Base-by-base conservation (phyloP, 2,113 vertebrate genomes). In the Elephas maximus region DNA sequence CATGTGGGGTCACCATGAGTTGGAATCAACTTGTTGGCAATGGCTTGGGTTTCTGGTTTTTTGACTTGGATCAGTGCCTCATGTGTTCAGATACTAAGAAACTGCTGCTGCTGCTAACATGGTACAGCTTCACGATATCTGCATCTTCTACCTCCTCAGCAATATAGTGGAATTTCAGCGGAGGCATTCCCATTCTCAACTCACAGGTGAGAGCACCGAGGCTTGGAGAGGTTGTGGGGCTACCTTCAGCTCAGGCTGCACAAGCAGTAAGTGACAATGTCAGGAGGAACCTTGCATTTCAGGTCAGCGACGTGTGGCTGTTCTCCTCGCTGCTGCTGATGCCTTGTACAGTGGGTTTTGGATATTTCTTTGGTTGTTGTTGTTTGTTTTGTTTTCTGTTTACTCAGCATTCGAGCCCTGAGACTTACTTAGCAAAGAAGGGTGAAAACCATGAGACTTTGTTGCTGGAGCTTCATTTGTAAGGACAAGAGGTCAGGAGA, bases 241-340 rank as follows among this genome's bases (percentile, higher is more conserved):
- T 8, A 21, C 15, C 20, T 23, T 10, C 12, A 23, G 41, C 45
- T 24, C 65, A 57, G 48, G 41, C 17, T 3, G 48, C 20, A 30
- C 4, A 17, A 45, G 44, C 18, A 53, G n/a, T 11, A 7, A 51
- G 48, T 2, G 62, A 53, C 33, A 69, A 17, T 2, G 4, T 26
- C 44, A 17, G 44, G 44, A 57, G 48, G 21, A 21, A 5, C 30
- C 15, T 24, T 9, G 15, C 7, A 2, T 11, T 48, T 11, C 4
- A 6, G 60, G 2, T 48, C 8, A 21, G 65, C 6, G 45, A 41
- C 9, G 76, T 0, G 21, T 0, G 20, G 65, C 57, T 0, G 0
- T 8, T 69, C 33, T 33, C 21, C 53, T 1, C 45, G 44, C 3
- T 8, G 24, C 67, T 15, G 80, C 37, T 0, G 17, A 83, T 51